Evolutionary conservation across 2,113 vertebrate species (phyloP), one percentile per base, ranked within the genome.

Genomic region (Macrotis lagotis): DNA sequence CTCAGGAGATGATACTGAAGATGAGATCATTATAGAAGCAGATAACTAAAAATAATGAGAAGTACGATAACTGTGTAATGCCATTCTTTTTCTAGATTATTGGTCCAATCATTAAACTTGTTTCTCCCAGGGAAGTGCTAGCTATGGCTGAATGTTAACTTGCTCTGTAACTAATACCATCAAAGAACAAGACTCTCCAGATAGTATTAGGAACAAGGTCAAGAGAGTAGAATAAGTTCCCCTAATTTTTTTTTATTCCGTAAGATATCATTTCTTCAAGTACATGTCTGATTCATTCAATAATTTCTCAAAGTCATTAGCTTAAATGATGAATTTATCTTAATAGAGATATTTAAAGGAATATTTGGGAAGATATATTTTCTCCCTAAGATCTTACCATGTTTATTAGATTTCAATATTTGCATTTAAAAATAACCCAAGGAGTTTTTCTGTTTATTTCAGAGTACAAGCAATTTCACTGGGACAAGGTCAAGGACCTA

Each of bases 401-500:
- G 49, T 93, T 96, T 94, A 25, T 12, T 66, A 92, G 94, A 89
- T 93, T 19, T 91, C 94, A 49, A 51, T 94, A 83, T 74, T n/a
- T 24, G 12, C 48, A 92, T 55, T 95, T 51, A 74, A 94, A 91
- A 95, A 51, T 89, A 26, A 88, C 49, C 93, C 52, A 90, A 91
- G 48, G 1, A 50, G 0, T 50, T 92, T 89, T 93, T 48, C 55
- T 94, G 8, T 94, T 55, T 48, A 91, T 95, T 95, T 66, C 97
- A 99, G 99, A 94, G 98, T 99, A 25, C 98, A 98, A 53, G 99
- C 99, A 10, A 99, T 99, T 97, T 99, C 99, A 2, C 95, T 99
- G 95, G 99, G 99, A n/a, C 99, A 99, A 98, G 99, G 99, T 48
- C 99, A 99, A 96, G 99, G 99, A 6, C 98, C 99, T 0, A 99